Conservation (phyloP, 2,113 vertebrate species). For the Scomber colias region DNA sequence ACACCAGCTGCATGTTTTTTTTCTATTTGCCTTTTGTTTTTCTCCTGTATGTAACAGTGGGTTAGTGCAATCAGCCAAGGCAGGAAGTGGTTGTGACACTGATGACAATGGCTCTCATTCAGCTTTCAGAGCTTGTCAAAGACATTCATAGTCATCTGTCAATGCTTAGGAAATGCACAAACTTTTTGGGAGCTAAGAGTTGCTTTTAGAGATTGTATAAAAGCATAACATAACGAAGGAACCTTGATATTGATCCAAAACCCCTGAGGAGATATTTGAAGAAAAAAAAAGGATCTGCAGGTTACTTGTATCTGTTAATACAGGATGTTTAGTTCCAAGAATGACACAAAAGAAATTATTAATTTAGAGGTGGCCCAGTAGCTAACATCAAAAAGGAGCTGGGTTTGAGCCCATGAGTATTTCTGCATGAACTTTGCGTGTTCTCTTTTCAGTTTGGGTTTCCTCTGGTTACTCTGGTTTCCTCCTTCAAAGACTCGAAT, state of each 20-base stretch:
- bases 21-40: constrained; percentile 1
- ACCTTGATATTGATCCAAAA: not conserved
- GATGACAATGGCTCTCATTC: constrained; percentile 68
- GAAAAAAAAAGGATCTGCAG: not conserved
- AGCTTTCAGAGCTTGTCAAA: constrained; percentile 54
- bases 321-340: not conserved
- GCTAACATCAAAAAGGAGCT: not conserved
- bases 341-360: not conserved
- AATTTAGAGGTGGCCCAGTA: not conserved
- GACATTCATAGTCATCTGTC: not conserved
- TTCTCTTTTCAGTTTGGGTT: not conserved
- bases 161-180: not conserved
- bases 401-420: not conserved
- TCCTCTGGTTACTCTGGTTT: constrained; percentile 18
- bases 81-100: constrained; percentile 77
- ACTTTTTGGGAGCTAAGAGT: not conserved
- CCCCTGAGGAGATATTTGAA: not conserved
- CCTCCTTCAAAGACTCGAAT: constrained; percentile 27
- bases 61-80: constrained; percentile 44
- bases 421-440: not conserved
- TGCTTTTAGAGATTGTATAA: too few relatives aligned
- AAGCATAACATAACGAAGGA: not conserved
- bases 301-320: not conserved
- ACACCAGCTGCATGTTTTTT: constrained; percentile 47
- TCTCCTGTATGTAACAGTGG: constrained; percentile 21